phyloP scores from a whole-genome alignment of 2,888 invertebrate species.

The Trissoscelio sp. region DNA sequence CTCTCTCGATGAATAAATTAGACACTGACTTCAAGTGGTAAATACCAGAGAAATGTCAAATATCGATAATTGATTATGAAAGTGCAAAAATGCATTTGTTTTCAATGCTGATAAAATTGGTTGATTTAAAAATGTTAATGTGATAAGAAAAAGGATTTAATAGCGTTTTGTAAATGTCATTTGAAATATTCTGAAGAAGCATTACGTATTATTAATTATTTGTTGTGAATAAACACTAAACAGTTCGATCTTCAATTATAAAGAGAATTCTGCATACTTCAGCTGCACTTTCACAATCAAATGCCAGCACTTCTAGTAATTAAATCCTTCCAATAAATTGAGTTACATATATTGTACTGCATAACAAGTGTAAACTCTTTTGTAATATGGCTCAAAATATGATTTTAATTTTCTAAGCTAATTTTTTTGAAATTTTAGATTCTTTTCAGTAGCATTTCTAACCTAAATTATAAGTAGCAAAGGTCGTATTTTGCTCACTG shows the following conservation, averaged over 20 bases:
- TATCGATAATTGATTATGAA: conserved; percentile 40
- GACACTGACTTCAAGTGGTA: conserved; percentile 20
- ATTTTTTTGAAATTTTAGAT: no score
- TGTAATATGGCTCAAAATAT: no score
- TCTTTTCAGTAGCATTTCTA: no score
- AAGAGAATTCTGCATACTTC: conserved; percentile 44
- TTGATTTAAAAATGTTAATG: not conserved
- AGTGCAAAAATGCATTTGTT: not conserved
- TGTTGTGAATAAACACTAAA: conserved; percentile 21
- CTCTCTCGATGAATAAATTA: conserved; percentile 36
- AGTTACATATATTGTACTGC: not conserved
- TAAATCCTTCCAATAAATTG: conserved; percentile 27
- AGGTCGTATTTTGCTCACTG: no score
- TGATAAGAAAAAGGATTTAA: conserved; percentile 1
- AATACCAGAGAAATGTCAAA: conserved; percentile 61
- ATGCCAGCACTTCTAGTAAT: conserved; percentile 52
- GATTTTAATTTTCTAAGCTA: no score
- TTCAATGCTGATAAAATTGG: not conserved
- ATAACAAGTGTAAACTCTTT: no score
- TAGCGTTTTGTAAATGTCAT: not conserved
- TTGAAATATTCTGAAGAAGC: not conserved
- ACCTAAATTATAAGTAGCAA: no score
- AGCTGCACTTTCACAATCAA: conserved; percentile 54
- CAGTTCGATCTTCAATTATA: conserved; percentile 35
- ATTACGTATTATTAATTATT: conserved; percentile 17